Conservation (phyloP, 2,113 vertebrate species). For the Amia ocellicauda region DNA sequence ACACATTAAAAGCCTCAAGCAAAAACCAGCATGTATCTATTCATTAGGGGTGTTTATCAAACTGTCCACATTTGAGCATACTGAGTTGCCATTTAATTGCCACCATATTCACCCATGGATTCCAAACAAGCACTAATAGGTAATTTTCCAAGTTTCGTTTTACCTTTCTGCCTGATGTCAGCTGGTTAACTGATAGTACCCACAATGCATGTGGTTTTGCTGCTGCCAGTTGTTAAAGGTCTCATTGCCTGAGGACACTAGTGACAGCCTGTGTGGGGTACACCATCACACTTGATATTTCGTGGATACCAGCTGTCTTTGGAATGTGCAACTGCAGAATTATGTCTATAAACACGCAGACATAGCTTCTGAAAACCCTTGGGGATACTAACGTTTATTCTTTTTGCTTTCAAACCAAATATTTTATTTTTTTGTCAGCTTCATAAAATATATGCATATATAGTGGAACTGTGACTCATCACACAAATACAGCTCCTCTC, state of each 20-base stretch:
- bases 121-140: slow-evolving; percentile 54
- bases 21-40: no score
- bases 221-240: slow-evolving; percentile 6
- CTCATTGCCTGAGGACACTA: neutral
- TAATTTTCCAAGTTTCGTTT: slow-evolving; percentile 58
- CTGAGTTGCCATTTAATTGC: neutral
- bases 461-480: no score
- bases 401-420: neutral
- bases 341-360: slow-evolving; percentile 11
- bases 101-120: slow-evolving; percentile 38
- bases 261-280: neutral
- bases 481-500: no score
- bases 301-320: slow-evolving; percentile 18
- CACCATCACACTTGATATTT: slow-evolving; percentile 15
- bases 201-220: slow-evolving; percentile 11
- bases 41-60: neutral
- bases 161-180: slow-evolving; percentile 61
- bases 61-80: neutral
- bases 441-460: no score
- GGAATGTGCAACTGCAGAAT: neutral
- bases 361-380: slow-evolving; percentile 7
- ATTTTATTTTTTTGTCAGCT: neutral
- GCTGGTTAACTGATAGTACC: slow-evolving; percentile 38
- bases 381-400: neutral
- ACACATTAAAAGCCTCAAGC: no score